A percentile compares a stretch with the other conserved stretches of the same genome.
These are phyloP conservation scores for Orientallactaga bullata DNA, from an alignment of 2,113 vertebrate genomes.

Conservation along the genomic window DNA sequence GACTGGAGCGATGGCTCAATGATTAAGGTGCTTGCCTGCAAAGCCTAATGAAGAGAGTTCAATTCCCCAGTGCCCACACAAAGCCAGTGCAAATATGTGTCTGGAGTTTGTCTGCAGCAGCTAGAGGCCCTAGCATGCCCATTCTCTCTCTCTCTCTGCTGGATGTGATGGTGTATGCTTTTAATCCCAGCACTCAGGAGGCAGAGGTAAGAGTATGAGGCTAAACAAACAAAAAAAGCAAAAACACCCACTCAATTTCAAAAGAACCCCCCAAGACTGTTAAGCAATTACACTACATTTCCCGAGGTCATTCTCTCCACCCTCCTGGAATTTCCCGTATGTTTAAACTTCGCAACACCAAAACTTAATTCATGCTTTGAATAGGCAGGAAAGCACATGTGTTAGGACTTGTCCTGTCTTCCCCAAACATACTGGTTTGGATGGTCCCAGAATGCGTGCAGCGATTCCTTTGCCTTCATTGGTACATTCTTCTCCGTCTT, in stretches of 20 bases:
- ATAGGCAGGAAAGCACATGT: background rate
- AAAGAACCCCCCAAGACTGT: background rate
- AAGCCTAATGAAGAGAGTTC: too few relatives aligned
- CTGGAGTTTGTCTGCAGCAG: too few relatives aligned
- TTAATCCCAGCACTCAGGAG: too few relatives aligned
- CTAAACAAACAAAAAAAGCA: too few relatives aligned
- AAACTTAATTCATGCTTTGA: background rate
- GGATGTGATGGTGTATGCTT: too few relatives aligned
- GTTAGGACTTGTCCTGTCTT: background rate
- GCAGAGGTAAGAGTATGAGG: too few relatives aligned
- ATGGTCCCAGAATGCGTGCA: conserved; percentile 95
- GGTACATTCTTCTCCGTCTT: conserved; percentile 93
- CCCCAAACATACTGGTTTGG: conserved; percentile 92
- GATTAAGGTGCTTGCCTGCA: too few relatives aligned
- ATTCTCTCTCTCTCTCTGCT: too few relatives aligned
- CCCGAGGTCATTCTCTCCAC: background rate
- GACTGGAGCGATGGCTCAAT: too few relatives aligned
- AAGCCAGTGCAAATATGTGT: too few relatives aligned
- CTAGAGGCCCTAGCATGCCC: too few relatives aligned
- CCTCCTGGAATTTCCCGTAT: background rate
- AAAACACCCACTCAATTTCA: background rate
- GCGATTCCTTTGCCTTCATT: conserved; percentile 97
- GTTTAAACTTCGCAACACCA: background rate
- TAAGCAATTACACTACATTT: background rate
- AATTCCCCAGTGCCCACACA: too few relatives aligned